Evolutionary conservation across 1,140 invertebrate genomes (phyloP).

Genomic region (Drosophila sproati): DNA sequence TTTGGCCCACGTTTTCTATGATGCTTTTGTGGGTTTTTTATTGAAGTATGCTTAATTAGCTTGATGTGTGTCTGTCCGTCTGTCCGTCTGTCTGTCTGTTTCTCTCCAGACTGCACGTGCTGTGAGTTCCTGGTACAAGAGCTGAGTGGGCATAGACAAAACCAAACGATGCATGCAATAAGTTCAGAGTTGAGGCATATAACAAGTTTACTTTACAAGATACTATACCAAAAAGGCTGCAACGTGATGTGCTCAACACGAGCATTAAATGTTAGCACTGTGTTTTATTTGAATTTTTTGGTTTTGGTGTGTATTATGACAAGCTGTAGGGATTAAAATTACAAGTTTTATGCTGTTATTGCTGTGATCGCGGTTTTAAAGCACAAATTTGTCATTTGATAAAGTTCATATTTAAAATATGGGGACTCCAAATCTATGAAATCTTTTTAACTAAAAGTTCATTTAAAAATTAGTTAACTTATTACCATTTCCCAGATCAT

Average conservation of each 20-base stretch:
- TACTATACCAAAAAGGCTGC: slow-evolving; percentile 13
- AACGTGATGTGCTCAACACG: slow-evolving; percentile 1
- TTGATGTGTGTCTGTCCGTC: slow-evolving; percentile 59
- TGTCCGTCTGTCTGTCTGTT: slow-evolving; percentile 41
- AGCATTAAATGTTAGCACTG: not conserved
- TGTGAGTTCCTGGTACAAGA: slow-evolving; percentile 54
- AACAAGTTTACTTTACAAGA: slow-evolving; percentile 39
- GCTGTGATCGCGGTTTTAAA: too few species aligned
- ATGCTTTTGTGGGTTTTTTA: slow-evolving; percentile 54
- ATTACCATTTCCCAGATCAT: too few species aligned
- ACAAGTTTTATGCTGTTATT: too few species aligned
- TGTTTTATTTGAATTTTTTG: too few species aligned
- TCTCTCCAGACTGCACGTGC: slow-evolving; percentile 57
- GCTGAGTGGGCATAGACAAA: slow-evolving; percentile 29
- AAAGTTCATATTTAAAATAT: too few species aligned
- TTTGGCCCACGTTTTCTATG: slow-evolving; percentile 71
- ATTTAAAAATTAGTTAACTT: too few species aligned
- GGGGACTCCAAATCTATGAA: too few species aligned
- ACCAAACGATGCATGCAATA: slow-evolving; percentile 29
- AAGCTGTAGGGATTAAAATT: not conserved
- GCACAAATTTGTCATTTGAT: too few species aligned
- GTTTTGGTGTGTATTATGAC: too few species aligned
- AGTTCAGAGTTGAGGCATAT: slow-evolving; percentile 38
- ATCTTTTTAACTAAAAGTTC: too few species aligned
- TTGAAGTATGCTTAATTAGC: slow-evolving; percentile 80